Conservation (phyloP, 2,888 invertebrate genomes). For the Alcis repandata region DNA sequence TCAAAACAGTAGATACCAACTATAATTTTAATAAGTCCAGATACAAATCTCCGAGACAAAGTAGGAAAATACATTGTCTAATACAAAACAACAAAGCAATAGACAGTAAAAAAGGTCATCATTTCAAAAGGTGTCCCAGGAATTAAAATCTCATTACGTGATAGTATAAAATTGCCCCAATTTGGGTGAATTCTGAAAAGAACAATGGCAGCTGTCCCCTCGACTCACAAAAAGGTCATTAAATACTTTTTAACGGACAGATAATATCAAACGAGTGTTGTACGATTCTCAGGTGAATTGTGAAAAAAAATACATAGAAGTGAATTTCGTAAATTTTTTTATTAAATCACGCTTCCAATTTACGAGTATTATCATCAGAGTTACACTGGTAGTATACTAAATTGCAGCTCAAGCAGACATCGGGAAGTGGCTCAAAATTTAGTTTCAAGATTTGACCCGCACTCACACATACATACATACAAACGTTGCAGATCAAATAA, state of each 20-base stretch:
- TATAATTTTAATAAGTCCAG: neutral
- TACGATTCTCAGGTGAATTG: constrained; percentile 24
- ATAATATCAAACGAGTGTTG: constrained; percentile 31
- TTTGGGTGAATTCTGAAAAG: constrained; percentile 52
- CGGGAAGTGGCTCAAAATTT: too few relatives aligned
- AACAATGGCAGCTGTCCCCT: constrained; percentile 58
- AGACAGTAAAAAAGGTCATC: constrained; percentile 39
- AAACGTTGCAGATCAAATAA: too few relatives aligned
- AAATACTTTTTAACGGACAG: constrained; percentile 34
- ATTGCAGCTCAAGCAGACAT: too few relatives aligned
- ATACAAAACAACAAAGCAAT: constrained; percentile 18
- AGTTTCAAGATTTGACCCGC: too few relatives aligned
- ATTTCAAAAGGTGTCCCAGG: constrained; percentile 54
- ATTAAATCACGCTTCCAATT: too few relatives aligned
- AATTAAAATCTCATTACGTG: constrained; percentile 62
- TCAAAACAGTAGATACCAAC: neutral
- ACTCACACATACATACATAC: too few relatives aligned
- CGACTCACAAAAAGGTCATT: constrained; percentile 45
- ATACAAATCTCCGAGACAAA: neutral
- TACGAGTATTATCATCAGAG: too few relatives aligned
- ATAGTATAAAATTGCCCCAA: constrained; percentile 54
- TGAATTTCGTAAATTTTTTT: too few relatives aligned
- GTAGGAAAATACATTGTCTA: neutral
- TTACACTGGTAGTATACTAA: too few relatives aligned
- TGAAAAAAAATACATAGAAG: neutral